Percentiles rank a stretch among this genome's conserved stretches.
phyloP scores from a whole-genome alignment of 2,797 vertebrate species.

The Danionella dracula region DNA sequence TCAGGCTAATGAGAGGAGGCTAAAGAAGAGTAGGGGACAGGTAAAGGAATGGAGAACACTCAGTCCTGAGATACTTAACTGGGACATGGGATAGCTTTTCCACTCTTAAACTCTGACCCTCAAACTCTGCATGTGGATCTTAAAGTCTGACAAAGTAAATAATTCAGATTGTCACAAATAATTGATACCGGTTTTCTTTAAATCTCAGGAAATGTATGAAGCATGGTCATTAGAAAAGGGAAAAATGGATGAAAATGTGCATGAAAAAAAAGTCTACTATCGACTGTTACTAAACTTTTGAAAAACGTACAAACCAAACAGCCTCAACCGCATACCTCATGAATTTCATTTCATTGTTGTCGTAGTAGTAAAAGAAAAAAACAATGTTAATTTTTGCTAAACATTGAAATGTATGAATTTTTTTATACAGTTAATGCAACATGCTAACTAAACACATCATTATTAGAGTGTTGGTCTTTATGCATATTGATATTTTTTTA shows the following conservation, averaged over 20 bases:
- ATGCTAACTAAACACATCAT: no score
- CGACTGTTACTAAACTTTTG: no score
- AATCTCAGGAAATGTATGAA: conserved; percentile 35
- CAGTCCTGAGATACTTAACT: conserved; percentile 30
- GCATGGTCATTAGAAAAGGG: conserved; percentile 6
- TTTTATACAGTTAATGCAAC: no score
- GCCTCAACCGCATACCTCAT: no score
- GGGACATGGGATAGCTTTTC: conserved; percentile 30
- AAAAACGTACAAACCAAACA: no score
- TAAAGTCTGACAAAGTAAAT: conserved; percentile 42
- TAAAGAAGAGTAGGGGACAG: conserved; percentile 50
- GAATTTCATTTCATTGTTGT: no score
- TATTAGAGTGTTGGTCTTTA: no score
- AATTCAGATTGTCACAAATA: conserved; percentile 56
- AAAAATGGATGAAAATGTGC: conserved; percentile 2
- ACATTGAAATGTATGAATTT: no score
- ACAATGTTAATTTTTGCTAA: no score
- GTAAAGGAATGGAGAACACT: conserved; percentile 32
- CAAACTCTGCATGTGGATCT: conserved; percentile 38
- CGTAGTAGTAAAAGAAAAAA: no score
- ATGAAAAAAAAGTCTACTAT: no score
- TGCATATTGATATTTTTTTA: no score
- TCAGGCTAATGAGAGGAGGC: conserved; percentile 38
- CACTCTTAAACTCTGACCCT: conserved; percentile 32
- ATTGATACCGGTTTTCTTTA: conserved; percentile 49